These are phyloP conservation scores for Lasioglossum pauxillum DNA, from an alignment of 2,888 invertebrate genomes.

Conservation along the genomic window DNA sequence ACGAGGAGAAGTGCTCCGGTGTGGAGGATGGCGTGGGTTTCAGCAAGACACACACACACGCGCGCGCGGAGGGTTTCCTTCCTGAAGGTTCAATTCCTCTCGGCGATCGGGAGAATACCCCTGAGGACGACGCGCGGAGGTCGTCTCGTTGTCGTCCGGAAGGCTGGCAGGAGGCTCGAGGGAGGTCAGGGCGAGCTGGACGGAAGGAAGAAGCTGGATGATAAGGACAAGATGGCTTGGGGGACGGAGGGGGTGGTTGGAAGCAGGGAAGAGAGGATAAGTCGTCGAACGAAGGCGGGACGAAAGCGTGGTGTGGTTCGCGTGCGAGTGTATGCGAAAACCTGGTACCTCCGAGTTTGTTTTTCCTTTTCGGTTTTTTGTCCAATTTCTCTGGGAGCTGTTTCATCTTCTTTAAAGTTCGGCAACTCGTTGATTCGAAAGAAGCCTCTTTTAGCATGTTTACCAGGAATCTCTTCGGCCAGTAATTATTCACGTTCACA, in stretches of 20 bases:
- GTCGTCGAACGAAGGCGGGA: slow-evolving; percentile 22
- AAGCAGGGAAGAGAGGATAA: slow-evolving; percentile 41
- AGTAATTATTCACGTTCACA: not conserved
- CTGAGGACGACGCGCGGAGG: slow-evolving; percentile 45
- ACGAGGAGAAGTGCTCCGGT: not conserved
- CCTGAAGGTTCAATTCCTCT: slow-evolving; percentile 71
- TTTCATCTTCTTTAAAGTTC: not conserved
- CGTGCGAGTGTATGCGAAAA: too few species aligned
- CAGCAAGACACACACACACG: not conserved
- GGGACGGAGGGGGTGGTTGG: not conserved
- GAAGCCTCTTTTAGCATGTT: not conserved
- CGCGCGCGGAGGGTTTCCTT: slow-evolving; percentile 46
- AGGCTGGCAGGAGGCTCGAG: slow-evolving; percentile 9
- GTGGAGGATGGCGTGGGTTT: not conserved
- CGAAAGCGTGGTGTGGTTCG: not conserved
- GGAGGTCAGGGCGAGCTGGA: not conserved
- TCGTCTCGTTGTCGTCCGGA: slow-evolving; percentile 46
- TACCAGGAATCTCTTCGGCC: not conserved
- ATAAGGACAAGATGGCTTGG: slow-evolving; percentile 58
- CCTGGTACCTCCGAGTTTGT: not conserved
- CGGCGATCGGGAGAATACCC: slow-evolving; percentile 66
- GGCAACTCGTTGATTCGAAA: too few species aligned
- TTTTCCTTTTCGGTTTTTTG: not conserved
- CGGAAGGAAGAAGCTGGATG: slow-evolving; percentile 24
- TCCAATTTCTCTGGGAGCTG: not conserved